Evolutionary conservation across 2,113 vertebrate genomes (phyloP), one percentile per base, ranked within the genome.

Genomic region (Ibidorhyncha struthersii): DNA sequence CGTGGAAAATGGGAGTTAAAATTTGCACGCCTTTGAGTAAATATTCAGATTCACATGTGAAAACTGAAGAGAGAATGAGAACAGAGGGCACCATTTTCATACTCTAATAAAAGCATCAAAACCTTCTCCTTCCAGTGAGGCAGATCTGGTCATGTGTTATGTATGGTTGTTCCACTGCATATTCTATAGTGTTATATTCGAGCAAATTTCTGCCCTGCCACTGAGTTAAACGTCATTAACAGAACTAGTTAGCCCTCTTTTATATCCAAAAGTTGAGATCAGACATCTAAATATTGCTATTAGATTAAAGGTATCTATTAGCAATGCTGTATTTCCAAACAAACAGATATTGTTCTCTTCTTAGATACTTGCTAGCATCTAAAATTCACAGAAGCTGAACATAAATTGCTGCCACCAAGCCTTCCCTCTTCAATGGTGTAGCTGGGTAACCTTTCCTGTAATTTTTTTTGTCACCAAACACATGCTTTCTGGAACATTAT

Each of bases 91-190:
- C 22, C 49, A 50, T 32, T 90, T 81, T 70, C 1, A 0, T 38
- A 23, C 17, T 22, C 9, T 14, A 18, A 8, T 45, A 82, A 73
- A 71, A 38, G 12, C 32, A 76, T 8, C 20, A 67, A 74, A 85
- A 45, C 0, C 4, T 38, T 20, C 4, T 32, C 9, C 6, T 72
- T 92, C 40, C 55, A 29, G 25, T 66, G 20, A 84, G 14, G 32
- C 7, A 13, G 4, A 81, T 87, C 40, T 66, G 14, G 11, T 61
- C 3, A 0, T 30, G 4, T 79, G 20, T 43, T 73, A 4, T 2
- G 0, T 61, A 8, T 58, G 16, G 5, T 47, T 92, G 8, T 59
- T 82, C 22, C 0, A 0, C 4, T 18, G 25, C 8, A 7, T 67
- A n/a, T 30, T 85, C 25, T 72, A 6, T 13, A 52, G 21, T 8